Conservation (phyloP, 2,888 invertebrate genomes). For the Venustoraphidia nigricollis region DNA sequence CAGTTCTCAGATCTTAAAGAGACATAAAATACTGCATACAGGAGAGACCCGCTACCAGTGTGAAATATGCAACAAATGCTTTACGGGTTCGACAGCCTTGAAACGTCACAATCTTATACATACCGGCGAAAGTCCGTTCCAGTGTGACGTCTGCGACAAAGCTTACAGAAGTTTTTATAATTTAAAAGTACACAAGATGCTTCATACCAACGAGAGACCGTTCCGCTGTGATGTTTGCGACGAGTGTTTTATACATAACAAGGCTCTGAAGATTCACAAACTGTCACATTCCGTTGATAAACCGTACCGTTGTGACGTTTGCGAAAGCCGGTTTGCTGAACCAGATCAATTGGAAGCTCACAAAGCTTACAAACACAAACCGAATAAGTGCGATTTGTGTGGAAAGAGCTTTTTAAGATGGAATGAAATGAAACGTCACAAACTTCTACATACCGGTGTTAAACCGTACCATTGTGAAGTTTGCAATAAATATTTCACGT, state of each 20-base stretch:
- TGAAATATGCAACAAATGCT: constrained; percentile 13
- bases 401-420: too few relatives aligned
- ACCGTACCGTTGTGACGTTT: constrained; percentile 21
- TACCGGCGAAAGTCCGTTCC: too few relatives aligned
- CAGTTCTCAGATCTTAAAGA: constrained; percentile 25
- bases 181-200: too few relatives aligned
- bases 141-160: too few relatives aligned
- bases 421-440: too few relatives aligned
- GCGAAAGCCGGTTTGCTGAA: constrained; percentile 22
- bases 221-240: constrained; percentile 17
- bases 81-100: neutral
- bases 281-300: constrained; percentile 25
- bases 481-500: too few relatives aligned
- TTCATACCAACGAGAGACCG: neutral
- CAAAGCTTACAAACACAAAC: constrained; percentile 15
- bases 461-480: too few relatives aligned
- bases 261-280: constrained; percentile 24
- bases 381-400: too few relatives aligned
- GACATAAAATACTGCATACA: constrained; percentile 25
- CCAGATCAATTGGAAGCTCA: constrained; percentile 18
- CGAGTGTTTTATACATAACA: constrained; percentile 24
- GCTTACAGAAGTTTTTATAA: too few relatives aligned
- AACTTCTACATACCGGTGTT: too few relatives aligned
- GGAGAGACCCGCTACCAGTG: constrained; percentile 23
- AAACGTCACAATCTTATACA: too few relatives aligned